Percentiles rank a stretch among this genome's conserved stretches.
phyloP scores from a whole-genome alignment of 2,113 vertebrate species.

The Podarcis raffonei region DNA sequence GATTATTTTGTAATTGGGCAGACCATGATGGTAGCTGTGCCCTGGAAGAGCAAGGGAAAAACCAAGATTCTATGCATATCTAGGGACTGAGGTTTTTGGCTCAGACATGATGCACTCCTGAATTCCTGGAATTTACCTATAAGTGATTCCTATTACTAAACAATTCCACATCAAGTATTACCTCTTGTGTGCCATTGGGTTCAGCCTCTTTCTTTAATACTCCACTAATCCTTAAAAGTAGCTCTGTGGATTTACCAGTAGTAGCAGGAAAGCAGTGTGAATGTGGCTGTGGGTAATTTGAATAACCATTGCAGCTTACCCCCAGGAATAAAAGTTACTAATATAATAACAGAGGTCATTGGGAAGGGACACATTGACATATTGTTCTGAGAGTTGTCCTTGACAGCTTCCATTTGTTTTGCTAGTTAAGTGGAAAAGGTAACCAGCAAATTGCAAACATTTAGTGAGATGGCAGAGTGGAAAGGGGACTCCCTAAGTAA shows the following conservation, averaged over 20 bases:
- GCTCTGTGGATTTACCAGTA: not conserved
- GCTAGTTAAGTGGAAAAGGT: constrained; percentile 57
- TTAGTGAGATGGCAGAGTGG: constrained; percentile 39
- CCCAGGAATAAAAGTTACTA: constrained; percentile 18
- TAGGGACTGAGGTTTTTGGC: not conserved
- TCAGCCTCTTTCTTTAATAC: not conserved
- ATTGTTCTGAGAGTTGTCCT: constrained; percentile 21
- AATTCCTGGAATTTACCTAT: not conserved
- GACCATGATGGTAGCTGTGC: not conserved
- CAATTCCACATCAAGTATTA: not conserved
- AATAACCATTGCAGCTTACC: not conserved
- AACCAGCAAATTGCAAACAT: constrained; percentile 32
- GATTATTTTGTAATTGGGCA: not conserved
- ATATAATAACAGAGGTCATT: constrained; percentile 23
- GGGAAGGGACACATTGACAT: constrained; percentile 28
- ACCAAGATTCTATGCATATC: not conserved
- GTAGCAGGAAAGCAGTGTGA: fast-evolving
- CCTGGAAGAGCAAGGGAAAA: not conserved
- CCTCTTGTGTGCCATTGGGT: not conserved
- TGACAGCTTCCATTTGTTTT: constrained; percentile 54
- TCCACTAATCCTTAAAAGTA: not conserved
- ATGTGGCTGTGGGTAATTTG: not conserved
- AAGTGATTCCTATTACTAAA: not conserved
- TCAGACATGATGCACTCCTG: not conserved
- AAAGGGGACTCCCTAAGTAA: constrained; percentile 51